Conservation (phyloP, 2,888 invertebrate species). For the Dusona sp. region DNA sequence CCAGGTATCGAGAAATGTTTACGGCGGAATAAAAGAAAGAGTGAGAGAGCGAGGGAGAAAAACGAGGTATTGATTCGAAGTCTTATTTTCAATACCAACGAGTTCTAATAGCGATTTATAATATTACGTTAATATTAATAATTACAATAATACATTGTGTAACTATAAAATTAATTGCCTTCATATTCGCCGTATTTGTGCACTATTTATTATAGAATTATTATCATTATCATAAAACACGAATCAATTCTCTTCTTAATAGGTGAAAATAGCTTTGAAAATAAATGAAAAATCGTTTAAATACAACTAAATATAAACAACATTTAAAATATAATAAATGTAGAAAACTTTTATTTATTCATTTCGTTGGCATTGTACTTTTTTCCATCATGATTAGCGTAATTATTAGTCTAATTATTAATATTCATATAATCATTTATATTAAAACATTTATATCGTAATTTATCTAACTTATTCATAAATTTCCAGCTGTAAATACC, state of each 20-base stretch:
- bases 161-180: neutral
- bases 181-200: neutral
- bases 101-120: neutral
- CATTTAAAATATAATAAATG: neutral
- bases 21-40: neutral
- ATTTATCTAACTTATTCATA: neutral
- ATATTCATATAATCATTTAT: neutral
- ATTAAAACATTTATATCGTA: neutral
- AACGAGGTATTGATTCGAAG: neutral
- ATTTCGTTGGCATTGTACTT: neutral
- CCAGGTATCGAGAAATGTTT: neutral
- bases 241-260: neutral
- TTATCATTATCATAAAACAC: neutral
- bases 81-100: neutral
- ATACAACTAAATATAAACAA: neutral
- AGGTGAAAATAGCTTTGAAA: neutral
- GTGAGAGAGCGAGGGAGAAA: neutral
- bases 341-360: constrained; percentile 36
- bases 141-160: neutral
- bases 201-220: neutral
- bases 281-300: neutral
- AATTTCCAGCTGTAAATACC: neutral
- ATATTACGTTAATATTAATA: neutral
- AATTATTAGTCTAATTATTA: neutral
- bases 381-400: constrained; percentile 5